Base-by-base conservation (phyloP, 2,888 invertebrate species). In the Sthenelais limicola region DNA sequence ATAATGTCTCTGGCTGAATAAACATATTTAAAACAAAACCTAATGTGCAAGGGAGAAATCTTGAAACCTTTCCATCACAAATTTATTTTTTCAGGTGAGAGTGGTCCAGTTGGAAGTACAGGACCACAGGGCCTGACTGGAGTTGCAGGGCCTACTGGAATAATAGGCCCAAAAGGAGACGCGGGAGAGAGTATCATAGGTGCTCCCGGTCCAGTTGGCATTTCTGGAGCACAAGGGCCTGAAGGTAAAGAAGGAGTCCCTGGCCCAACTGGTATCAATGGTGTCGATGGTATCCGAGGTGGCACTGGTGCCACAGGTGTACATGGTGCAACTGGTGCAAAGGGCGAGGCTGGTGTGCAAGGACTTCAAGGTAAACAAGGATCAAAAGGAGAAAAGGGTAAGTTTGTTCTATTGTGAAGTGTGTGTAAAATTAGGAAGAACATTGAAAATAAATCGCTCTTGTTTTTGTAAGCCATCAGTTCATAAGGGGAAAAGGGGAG, bases 191-290 rank as follows among this genome's bases (percentile, higher is more conserved):
- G 24, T 52, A n/a, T 58, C 18, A 28, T 18, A n/a, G 58, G 58
- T 30, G 30, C 18, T 58, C 32, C 3, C 5, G 58, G 58, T 3
- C 33, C 33, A 32, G 9, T 28, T 43, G 66, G 66, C 18, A 28
- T 35, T 21, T 38, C 43, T 35, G 66, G 66, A 21, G 15, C 66
- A 15, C 35, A 3, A 66, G 66, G 66, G 15, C 24, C 43, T 26
- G 43, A n/a, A 35, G 66, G 66, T 3, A 7, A 21, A 12, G 38
- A 3, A 3, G 58, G 58, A 33, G 21, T 15, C 9, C 58, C 24
- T 24, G 58, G 58, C 3, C 1, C 21, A 1, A 32, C 32, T 32
- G 58, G 58, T 1, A 5, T 7, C 24, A 12, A 9, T 18, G 52
- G 52, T 52, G 9, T 21, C 52, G 24, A 12, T 9, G 52, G 52